A percentile compares a stretch with the other conserved stretches of the same genome.
Evolutionary conservation across 53 echinoderm and acorn worm species (phyloP).

Genomic region (Mesocentrotus franciscanus): DNA sequence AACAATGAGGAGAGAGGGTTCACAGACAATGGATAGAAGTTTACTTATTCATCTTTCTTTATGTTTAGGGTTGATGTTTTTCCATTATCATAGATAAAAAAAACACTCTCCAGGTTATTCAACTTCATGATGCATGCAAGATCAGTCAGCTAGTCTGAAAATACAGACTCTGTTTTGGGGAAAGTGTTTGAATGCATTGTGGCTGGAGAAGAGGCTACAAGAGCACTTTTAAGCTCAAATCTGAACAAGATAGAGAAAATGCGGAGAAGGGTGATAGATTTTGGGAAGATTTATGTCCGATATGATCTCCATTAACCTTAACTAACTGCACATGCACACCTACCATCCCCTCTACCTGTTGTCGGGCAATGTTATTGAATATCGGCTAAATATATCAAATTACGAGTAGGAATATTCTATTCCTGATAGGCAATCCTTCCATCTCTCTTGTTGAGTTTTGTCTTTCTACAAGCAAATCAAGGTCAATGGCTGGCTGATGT

Average conservation of each 20-base stretch:
- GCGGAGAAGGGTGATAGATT: neutral
- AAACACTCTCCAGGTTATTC: slow-evolving; percentile 6
- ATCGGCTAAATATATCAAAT: slow-evolving; percentile 55
- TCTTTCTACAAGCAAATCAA: slow-evolving; percentile 53
- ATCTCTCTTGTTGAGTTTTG: slow-evolving; percentile 1
- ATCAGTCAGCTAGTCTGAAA: neutral
- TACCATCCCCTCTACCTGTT: neutral
- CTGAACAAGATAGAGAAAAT: slow-evolving; percentile 9
- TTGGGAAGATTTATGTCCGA: neutral
- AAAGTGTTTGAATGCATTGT: neutral
- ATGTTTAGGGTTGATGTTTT: neutral
- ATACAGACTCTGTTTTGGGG: neutral
- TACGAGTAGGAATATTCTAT: slow-evolving; percentile 43
- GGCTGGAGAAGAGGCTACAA: neutral
- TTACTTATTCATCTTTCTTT: slow-evolving; percentile 15
- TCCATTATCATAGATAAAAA: neutral
- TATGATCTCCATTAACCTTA: neutral
- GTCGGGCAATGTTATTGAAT: slow-evolving; percentile 33
- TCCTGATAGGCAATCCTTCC: slow-evolving; percentile 42
- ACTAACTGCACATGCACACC: slow-evolving; percentile 39
- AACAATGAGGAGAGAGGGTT: neutral
- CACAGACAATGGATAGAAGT: slow-evolving; percentile 7
- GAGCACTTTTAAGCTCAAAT: neutral
- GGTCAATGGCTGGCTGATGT: slow-evolving; percentile 67
- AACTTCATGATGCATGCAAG: neutral